Percentiles rank a stretch among this genome's conserved stretches.
Evolutionary conservation across 2,113 vertebrate genomes (phyloP).

Genomic region (Montifringilla adamsi): DNA sequence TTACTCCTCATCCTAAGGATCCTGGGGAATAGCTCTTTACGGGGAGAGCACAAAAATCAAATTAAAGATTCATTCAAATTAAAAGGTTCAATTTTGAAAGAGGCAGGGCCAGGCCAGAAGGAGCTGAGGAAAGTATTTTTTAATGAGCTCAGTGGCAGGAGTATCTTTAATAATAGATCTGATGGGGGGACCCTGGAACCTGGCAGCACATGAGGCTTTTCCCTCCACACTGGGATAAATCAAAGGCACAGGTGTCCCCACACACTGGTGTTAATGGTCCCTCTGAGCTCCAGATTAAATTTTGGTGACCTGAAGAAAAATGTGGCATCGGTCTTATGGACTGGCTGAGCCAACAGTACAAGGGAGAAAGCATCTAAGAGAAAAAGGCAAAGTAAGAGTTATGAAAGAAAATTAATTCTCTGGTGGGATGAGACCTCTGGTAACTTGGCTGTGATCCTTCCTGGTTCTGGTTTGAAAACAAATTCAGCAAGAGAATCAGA

Average conservation of each 20-base stretch:
- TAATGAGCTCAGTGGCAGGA: constrained; percentile 38
- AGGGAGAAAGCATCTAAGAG: not conserved
- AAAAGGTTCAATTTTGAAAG: constrained; percentile 65
- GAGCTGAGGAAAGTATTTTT: constrained; percentile 40
- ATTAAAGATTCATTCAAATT: constrained; percentile 75
- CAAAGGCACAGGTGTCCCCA: not conserved
- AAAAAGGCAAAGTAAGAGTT: not conserved
- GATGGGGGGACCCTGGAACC: not conserved
- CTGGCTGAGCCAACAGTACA: not conserved
- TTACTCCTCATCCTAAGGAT: not conserved
- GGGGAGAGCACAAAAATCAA: constrained; percentile 4
- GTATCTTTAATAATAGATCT: constrained; percentile 52
- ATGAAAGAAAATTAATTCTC: not conserved
- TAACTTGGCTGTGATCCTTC: not conserved
- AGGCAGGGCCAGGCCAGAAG: constrained; percentile 39
- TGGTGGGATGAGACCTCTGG: not conserved
- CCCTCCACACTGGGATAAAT: not conserved
- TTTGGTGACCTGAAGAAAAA: not conserved
- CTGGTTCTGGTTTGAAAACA: not conserved
- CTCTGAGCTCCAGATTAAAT: not conserved
- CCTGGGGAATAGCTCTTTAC: constrained; percentile 54
- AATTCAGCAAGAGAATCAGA: not conserved
- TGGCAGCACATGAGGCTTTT: not conserved
- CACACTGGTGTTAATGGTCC: not conserved
- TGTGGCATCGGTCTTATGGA: rapidly evolving